Evolutionary conservation across 2,888 invertebrate genomes (phyloP).

Genomic region (Drosophila nigritarsus): DNA sequence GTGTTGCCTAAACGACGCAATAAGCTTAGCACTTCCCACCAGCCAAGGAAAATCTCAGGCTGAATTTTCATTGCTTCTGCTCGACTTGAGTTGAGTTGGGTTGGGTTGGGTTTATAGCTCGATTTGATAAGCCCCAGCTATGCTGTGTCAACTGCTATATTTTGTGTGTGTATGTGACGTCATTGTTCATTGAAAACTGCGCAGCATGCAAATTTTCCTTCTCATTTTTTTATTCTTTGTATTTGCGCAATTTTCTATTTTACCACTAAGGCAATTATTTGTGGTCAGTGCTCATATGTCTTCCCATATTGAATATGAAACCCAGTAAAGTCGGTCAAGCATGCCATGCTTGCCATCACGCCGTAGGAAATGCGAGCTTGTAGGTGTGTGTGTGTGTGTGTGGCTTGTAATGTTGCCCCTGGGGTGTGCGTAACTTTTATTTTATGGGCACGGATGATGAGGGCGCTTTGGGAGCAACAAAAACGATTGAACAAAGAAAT

Average conservation of each 20-base stretch:
- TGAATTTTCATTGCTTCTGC: slow-evolving; percentile 75
- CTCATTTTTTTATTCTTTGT: slow-evolving; percentile 4
- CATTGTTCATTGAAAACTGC: slow-evolving; percentile 77
- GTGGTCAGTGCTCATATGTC: slow-evolving; percentile 69
- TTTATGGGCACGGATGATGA: slow-evolving; percentile 79
- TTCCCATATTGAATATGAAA: slow-evolving; percentile 56
- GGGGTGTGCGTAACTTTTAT: slow-evolving; percentile 82
- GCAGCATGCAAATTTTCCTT: slow-evolving; percentile 70
- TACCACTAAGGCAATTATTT: slow-evolving; percentile 68
- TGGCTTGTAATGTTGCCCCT: slow-evolving; percentile 65
- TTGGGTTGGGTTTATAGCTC: slow-evolving; percentile 46
- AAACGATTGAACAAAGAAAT: slow-evolving; percentile 77
- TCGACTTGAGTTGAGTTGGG: slow-evolving; percentile 63
- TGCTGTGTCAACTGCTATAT: slow-evolving; percentile 47
- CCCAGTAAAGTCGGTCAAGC: slow-evolving; percentile 63
- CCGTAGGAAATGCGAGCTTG: slow-evolving; percentile 17
- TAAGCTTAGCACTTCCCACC: slow-evolving; percentile 73
- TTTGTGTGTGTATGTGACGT: slow-evolving; percentile 55
- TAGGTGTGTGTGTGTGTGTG: slow-evolving; percentile 14
- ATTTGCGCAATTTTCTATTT: slow-evolving; percentile 56
- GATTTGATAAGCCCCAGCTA: slow-evolving; percentile 65
- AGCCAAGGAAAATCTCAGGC: slow-evolving; percentile 30
- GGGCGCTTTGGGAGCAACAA: slow-evolving; percentile 74
- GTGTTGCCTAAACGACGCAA: slow-evolving; percentile 78
- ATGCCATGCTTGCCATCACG: slow-evolving; percentile 44